Percentiles rank a stretch among this genome's conserved stretches.
Evolutionary conservation across 2,888 invertebrate genomes (phyloP).

Genomic region (Imbricaverruca yamaguchii): DNA sequence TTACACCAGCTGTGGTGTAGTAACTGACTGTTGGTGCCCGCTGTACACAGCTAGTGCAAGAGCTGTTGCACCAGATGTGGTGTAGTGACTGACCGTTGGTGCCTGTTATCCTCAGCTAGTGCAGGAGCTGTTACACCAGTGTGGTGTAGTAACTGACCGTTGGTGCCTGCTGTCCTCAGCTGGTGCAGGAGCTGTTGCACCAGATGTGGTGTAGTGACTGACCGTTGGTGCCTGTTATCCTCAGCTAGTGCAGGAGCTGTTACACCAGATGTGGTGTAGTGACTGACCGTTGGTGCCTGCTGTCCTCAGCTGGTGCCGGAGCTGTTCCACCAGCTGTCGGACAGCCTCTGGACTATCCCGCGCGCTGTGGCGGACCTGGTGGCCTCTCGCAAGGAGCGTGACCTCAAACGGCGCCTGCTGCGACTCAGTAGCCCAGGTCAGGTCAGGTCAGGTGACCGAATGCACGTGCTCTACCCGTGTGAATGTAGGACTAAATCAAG

Average conservation of each 20-base stretch:
- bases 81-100: too few species aligned
- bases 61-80: too few species aligned
- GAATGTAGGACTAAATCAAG: too few species aligned
- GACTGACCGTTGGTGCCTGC: too few species aligned
- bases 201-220: too few species aligned
- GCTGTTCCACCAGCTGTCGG: constrained; percentile 48
- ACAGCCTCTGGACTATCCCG: constrained; percentile 50
- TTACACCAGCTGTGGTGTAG: constrained; percentile 49
- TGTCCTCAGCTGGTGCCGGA: constrained; percentile 44
- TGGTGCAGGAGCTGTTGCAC: too few species aligned
- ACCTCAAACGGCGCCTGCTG: constrained; percentile 35
- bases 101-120: constrained; percentile 41
- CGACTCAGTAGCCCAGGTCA: constrained; percentile 32
- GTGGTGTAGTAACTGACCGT: constrained; percentile 40
- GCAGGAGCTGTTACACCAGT: constrained; percentile 48
- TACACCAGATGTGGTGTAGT: too few species aligned
- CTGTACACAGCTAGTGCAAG: constrained; percentile 27
- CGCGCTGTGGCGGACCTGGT: constrained; percentile 36
- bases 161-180: too few species aligned
- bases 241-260: too few species aligned
- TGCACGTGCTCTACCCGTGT: too few species aligned
- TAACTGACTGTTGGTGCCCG: constrained; percentile 48
- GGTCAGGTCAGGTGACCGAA: background rate
- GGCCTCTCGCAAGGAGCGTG: constrained; percentile 35
- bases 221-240: too few species aligned